Conservation (phyloP, 2,888 invertebrate species). For the Drosophila limbata region DNA sequence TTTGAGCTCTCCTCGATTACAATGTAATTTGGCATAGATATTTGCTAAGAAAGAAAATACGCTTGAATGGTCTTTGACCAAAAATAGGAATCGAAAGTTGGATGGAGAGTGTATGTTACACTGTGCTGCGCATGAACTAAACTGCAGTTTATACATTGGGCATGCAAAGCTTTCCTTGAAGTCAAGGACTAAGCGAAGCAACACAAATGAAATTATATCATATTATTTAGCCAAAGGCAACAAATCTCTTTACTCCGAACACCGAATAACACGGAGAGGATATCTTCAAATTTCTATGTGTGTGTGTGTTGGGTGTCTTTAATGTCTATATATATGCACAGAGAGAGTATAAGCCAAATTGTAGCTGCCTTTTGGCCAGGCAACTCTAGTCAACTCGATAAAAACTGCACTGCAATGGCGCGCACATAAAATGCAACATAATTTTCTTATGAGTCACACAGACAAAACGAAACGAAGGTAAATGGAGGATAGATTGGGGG, state of each 20-base stretch:
- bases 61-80: constrained; percentile 40
- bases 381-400: constrained; percentile 42
- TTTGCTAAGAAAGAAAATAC: constrained; percentile 26
- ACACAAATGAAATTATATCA: constrained; percentile 52
- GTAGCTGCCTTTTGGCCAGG: constrained; percentile 49
- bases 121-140: not conserved
- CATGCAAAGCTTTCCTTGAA: constrained; percentile 24
- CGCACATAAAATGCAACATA: constrained; percentile 80
- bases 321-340: constrained; percentile 67
- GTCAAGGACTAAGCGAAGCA: constrained; percentile 17
- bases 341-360: constrained; percentile 53
- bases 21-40: constrained; percentile 74
- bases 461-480: constrained; percentile 35
- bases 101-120: not conserved
- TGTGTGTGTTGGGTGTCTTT: constrained; percentile 40
- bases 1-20: constrained; percentile 60
- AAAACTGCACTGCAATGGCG: constrained; percentile 63
- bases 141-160: constrained; percentile 1
- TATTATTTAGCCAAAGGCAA: constrained; percentile 52
- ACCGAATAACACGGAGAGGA: constrained; percentile 52
- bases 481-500: constrained; percentile 1
- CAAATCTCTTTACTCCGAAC: constrained; percentile 38
- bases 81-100: constrained; percentile 2
- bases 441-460: constrained; percentile 79
- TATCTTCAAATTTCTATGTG: not conserved